Evolutionary conservation across 2,113 vertebrate genomes (phyloP).

Genomic region (Plecturocebus donacophilus): DNA sequence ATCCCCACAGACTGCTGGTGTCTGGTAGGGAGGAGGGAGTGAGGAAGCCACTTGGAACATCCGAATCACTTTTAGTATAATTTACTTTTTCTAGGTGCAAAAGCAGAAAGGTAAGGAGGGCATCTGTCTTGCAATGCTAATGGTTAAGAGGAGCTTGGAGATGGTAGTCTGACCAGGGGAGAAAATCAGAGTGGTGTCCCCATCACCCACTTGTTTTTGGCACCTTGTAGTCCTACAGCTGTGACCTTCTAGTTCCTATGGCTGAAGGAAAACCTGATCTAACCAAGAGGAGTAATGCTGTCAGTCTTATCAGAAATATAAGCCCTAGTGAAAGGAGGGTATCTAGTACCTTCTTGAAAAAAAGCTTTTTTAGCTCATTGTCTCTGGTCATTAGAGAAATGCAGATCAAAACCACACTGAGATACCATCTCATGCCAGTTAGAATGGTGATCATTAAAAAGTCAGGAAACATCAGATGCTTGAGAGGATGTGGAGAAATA

Average conservation of each 20-base stretch:
- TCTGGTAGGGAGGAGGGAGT: not conserved
- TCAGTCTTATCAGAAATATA: conserved; percentile 36
- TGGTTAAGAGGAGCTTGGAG: not conserved
- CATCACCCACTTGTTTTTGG: not conserved
- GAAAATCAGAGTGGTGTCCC: not conserved
- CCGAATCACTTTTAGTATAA: not conserved
- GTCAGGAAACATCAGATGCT: no score
- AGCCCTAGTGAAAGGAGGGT: not conserved
- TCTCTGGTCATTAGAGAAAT: no score
- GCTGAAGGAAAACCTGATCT: not conserved
- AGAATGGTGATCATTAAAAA: no score
- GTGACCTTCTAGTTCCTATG: not conserved
- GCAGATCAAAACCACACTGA: no score
- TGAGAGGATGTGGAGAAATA: no score
- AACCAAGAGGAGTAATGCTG: not conserved
- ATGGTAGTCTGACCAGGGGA: not conserved
- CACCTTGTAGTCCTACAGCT: not conserved
- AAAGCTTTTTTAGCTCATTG: no score
- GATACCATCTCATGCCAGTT: no score
- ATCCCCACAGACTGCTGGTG: accelerated
- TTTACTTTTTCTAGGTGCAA: not conserved
- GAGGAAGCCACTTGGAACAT: not conserved
- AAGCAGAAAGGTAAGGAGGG: not conserved
- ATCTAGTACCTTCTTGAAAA: not conserved
- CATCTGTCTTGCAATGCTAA: not conserved